phyloP scores from a whole-genome alignment of 2,113 vertebrate species.

The Toxotes chatareus region DNA sequence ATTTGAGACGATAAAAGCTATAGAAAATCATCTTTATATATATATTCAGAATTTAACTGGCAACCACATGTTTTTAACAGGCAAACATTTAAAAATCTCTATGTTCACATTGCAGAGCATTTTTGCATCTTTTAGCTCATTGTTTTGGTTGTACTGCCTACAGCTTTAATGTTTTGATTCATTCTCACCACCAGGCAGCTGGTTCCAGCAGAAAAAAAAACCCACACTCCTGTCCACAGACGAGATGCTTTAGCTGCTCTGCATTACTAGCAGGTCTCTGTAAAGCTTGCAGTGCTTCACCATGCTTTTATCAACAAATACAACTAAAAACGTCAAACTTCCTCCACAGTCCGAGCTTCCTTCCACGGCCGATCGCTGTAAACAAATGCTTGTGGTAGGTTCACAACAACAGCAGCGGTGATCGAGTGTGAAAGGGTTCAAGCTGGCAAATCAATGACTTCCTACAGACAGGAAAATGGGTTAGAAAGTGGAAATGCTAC shows the following conservation, averaged over 20 bases:
- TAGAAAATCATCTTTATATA: not conserved
- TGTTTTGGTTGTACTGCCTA: not conserved
- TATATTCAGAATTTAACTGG: not conserved
- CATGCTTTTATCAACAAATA: not conserved
- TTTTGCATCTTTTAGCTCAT: not conserved
- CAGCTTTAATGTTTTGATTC: not conserved
- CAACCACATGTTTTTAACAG: not conserved
- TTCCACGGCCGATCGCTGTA: not conserved
- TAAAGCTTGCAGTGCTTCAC: not conserved
- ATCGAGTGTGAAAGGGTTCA: slow-evolving; percentile 27
- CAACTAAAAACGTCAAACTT: not conserved
- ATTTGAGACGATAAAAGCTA: not conserved
- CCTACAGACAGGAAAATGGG: slow-evolving; percentile 21
- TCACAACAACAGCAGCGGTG: slow-evolving; percentile 1
- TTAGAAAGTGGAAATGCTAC: not conserved
- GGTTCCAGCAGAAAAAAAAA: not conserved
- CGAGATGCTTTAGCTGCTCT: not conserved
- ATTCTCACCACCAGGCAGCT: not conserved
- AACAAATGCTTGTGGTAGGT: not conserved
- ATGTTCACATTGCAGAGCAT: not conserved
- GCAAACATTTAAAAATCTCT: not conserved
- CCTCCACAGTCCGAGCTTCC: not conserved
- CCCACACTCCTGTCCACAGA: too few species aligned
- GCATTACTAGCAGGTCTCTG: not conserved
- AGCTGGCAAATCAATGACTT: slow-evolving; percentile 26